A percentile compares a stretch with the other conserved stretches of the same genome.
Evolutionary conservation across 1,140 invertebrate genomes (phyloP).

Genomic region (Wasmannia auropunctata): DNA sequence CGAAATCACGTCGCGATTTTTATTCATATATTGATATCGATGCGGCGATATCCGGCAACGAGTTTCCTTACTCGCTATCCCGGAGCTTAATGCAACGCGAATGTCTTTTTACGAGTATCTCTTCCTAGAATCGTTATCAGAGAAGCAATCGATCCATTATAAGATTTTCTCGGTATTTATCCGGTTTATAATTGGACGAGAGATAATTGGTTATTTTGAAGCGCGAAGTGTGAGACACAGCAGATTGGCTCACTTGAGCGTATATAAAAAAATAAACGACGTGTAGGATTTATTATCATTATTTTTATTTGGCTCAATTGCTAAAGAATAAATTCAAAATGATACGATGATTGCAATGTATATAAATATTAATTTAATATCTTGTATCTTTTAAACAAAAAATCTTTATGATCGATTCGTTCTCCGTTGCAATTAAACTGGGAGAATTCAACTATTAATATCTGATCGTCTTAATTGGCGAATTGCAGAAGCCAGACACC

Average conservation of each 20-base stretch:
- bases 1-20: conserved; percentile 17
- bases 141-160: neutral
- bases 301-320: neutral
- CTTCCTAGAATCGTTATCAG: conserved; percentile 8
- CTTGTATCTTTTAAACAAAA: neutral
- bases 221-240: neutral
- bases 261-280: neutral
- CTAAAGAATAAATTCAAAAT: neutral
- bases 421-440: neutral
- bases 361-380: neutral
- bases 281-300: neutral
- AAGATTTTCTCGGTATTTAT: conserved; percentile 27
- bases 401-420: neutral
- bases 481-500: neutral
- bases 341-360: too few relatives aligned
- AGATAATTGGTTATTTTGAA: conserved; percentile 15
- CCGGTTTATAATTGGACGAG: conserved; percentile 23
- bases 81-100: neutral
- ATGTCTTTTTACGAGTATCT: neutral
- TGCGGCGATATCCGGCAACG: neutral
- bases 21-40: neutral
- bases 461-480: neutral
- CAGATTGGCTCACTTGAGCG: neutral
- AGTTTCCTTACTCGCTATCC: neutral
- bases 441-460: neutral